phyloP scores from a whole-genome alignment of 2,888 invertebrate genomes.

The Dione juno region DNA sequence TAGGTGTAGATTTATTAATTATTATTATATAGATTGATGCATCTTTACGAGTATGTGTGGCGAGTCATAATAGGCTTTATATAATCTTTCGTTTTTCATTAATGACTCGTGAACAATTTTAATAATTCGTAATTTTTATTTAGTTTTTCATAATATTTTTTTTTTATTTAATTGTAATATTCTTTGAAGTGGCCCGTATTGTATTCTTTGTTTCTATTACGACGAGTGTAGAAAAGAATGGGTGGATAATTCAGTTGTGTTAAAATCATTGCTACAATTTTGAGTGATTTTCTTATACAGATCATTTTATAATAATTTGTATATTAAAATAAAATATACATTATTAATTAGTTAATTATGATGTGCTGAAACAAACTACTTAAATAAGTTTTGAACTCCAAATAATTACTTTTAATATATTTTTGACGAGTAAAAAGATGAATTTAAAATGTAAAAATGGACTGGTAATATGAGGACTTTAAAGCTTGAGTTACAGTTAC shows the following conservation, averaged over 20 bases:
- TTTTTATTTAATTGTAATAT: background rate
- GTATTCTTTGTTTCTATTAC: background rate
- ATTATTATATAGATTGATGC: constrained; percentile 19
- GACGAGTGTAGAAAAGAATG: background rate
- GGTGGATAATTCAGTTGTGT: constrained; percentile 3
- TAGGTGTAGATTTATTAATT: constrained; percentile 27
- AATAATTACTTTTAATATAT: no score
- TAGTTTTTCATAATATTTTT: background rate
- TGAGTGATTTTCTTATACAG: background rate
- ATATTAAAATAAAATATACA: no score
- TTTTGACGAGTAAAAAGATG: no score
- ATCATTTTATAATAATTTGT: background rate
- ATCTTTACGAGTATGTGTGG: background rate
- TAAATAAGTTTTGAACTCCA: no score
- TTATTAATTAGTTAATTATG: no score
- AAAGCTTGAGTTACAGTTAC: background rate
- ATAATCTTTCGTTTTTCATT: background rate
- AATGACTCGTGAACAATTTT: background rate
- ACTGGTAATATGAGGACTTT: background rate
- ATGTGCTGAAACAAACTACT: no score
- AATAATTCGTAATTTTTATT: background rate
- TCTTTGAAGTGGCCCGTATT: background rate
- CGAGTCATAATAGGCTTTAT: background rate
- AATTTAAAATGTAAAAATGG: no score
- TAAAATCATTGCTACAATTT: background rate